Base-by-base conservation (phyloP, 1,140 invertebrate species). In the Brachionus rubens region DNA sequence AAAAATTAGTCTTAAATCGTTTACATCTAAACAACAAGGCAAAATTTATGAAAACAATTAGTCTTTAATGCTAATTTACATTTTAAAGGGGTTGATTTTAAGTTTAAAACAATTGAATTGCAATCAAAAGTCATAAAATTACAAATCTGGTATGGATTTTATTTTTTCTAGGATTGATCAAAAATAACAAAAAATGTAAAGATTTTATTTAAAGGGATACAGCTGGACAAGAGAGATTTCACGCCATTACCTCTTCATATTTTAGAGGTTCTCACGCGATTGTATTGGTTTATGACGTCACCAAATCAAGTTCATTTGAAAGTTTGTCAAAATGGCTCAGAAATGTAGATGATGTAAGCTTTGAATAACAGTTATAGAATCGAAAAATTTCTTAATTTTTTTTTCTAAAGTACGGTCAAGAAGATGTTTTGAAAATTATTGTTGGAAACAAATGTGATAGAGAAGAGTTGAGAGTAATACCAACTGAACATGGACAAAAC, bases 361-460 rank as follows among this genome's bases (percentile, higher is more conserved):
- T 54, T 59, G 6, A 24, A 36, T 12, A 28, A 47, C 43, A 26
- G 36, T 6, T 36, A 3, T 12, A 36, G 21, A 72, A 50, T 7
- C 24, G n/a, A 2, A 70, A 41, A 47, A 9, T 12, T 1, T 26
- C 1, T 54, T 1, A 26, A 54, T 26, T 62, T 24, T n/a, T 33
- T 75, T 77, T 77, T 62, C 16, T 43, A n/a, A 10, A 65, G 59
- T 24, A 24, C 43, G 59, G 9, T 0, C 19, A 47, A 70, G 88
- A 87, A 80, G 83, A 96, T 90, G 93, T 98, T 88, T 96, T 98
- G 81, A 98, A 98, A 86, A 98, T 99, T 95, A 94, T 99, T 81
- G 87, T 99, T 79, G 96, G 96, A 68, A 99, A 99, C 85, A 99
- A 99, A 88, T 97, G 94, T 90, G 96, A 99, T 88, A 94, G 98